Conservation (phyloP, 2,888 invertebrate genomes). For the Brachycybe producta region DNA sequence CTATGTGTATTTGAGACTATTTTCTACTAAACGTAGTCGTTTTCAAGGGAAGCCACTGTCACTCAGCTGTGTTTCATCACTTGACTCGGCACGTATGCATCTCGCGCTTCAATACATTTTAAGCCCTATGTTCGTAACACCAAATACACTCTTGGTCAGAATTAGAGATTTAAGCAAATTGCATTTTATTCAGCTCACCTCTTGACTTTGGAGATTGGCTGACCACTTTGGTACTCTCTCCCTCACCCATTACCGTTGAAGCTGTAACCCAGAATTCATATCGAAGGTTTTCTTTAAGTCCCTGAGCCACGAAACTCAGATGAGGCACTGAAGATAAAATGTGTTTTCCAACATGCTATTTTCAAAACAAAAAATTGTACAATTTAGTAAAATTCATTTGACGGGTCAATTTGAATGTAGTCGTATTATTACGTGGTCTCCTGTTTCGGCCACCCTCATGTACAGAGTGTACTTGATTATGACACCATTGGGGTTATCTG, state of each 20-base stretch:
- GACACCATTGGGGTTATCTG: conserved; percentile 62
- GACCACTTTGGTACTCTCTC: conserved; percentile 34
- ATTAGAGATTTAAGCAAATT: conserved; percentile 1
- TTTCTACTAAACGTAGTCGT: no score
- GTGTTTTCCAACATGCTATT: conserved; percentile 18
- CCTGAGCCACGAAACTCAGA: conserved; percentile 17
- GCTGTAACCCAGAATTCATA: conserved; percentile 84
- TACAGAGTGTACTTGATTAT: conserved; percentile 72
- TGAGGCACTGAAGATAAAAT: conserved; percentile 19
- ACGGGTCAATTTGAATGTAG: not conserved
- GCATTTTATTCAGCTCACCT: conserved; percentile 25
- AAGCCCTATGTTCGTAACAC: no score
- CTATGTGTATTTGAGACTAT: no score
- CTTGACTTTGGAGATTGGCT: conserved; percentile 28
- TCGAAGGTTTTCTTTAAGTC: conserved; percentile 18
- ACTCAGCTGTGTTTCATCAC: no score
- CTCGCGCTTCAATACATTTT: no score
- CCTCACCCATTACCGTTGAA: conserved; percentile 66
- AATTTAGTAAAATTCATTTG: not conserved
- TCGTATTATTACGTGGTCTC: conserved; percentile 6
- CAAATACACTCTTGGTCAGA: no score
- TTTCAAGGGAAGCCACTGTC: no score
- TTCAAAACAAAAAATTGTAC: not conserved
- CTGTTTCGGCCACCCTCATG: conserved; percentile 28
- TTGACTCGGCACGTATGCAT: no score